Base-by-base conservation (phyloP, 2,797 vertebrate species). In the Acrossocheilus wenchowensis region DNA sequence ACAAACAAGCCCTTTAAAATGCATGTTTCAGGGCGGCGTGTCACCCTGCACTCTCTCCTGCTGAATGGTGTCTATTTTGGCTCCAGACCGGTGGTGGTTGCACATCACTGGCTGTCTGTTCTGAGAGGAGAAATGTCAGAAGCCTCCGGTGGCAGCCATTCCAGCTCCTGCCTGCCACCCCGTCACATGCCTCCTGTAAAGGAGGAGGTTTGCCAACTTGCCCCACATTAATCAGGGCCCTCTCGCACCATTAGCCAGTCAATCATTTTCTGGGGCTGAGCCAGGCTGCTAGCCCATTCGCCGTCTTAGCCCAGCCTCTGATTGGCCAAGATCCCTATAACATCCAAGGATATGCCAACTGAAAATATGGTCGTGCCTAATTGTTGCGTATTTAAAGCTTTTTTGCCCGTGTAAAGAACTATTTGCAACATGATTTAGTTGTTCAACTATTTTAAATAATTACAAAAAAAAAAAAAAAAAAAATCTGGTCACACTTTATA, bases 91-190 rank as follows among this genome's bases (percentile, higher is more conserved):
- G 66, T 81, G 87, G 83, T 60, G 83, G 84, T 84, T 90, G 86
- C 89, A 90, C 88, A 89, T 90, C 89, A 90, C 88, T 85, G 66
- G 77, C 72, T 90, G 89, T 87, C 88, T 90, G 86, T 85, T 89
- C 84, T n/a, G 36, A 86, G 82, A 87, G 84, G 81, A 87, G 88
- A 89, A 88, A 89, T 90, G 89, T 89, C 89, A 90, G 75, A 86
- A 89, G 74, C 88, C 86, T 89, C 84, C 69, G 14, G 86, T 90
- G 86, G 88, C 86, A 89, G 78, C 86, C 81, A 87, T 86, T 86
- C 54, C 62, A 66, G 57, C 87, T 88, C 39, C 75, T 74, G 84
- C 87, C 87, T 89, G 84, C 89, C 82, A 84, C 43, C 68, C 81
- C 82, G n/a, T 88, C 88, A 90, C 84, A 87, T 68, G 86, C 88